Evolutionary conservation across 1,140 invertebrate genomes (phyloP), one percentile per base, ranked within the genome.

Genomic region (Pinna nobilis): DNA sequence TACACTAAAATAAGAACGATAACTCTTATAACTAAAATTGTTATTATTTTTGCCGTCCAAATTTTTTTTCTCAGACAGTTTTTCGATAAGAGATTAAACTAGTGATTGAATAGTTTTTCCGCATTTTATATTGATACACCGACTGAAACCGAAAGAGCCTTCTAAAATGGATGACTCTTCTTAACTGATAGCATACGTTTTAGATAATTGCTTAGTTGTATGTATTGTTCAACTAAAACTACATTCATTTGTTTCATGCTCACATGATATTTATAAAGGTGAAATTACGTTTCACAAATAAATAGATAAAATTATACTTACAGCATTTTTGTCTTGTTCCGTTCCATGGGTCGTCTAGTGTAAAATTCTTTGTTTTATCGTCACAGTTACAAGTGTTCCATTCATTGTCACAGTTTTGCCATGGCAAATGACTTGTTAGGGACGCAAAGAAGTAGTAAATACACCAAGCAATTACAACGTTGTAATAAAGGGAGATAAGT

Each of bases 381-480:
- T 72, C 37, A 57, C 80, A 82, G n/a, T 69, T 4, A 33, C 78
- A 80, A 18, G 96, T 98, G 87, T 82, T 82, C 81, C 87, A 88
- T 4, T 74, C 59, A 57, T 84, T 80, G 47, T 79, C 68, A 73
- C 88, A 89, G 20, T 77, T 68, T n/a, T 72, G 69, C 88, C 88
- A 89, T 7, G 88, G 88, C 41, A 89, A 60, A 55, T 83, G 67
- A 49, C 76, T 65, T 25, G 84, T 86, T 77, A 88, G 82, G 9
- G 88, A 89, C 9, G 84, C 84, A 57, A 88, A 85, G 41, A 88
- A 80, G 68, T 82, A 89, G 65, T 88, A 89, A 9, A 90, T 53
- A 20, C 84, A 82, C 83, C 86, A 90, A 1, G 89, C 84, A 53
- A 90, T 89, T 64, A 90, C 85, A 23, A 89, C 80, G 81, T 88